Base-by-base conservation (phyloP, 2,888 invertebrate species). In the Drosophila algonquin region DNA sequence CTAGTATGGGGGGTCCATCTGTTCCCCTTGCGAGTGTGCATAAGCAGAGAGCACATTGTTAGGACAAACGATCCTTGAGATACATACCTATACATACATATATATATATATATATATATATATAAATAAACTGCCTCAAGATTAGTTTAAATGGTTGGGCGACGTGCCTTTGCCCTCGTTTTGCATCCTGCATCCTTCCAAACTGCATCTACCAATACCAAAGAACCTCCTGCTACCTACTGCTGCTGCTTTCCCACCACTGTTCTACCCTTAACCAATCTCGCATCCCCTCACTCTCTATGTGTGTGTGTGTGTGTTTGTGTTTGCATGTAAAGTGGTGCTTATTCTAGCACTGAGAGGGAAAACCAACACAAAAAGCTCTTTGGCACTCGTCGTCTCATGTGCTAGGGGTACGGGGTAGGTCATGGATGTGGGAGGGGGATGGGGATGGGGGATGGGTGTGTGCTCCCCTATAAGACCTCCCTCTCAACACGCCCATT, bases 91-190 rank as follows among this genome's bases (percentile, higher is more conserved):
- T 18, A 1, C 10, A 32, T 32, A 10, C 12, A 32, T 32, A 32
- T 32, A 79, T 81, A 81, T 81, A 81, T 1, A 18, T 18, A 18
- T 32, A 32, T 32, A 10, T 32, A 32, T 32, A 32, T 32, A 79
- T 81, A 81, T 81, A 81, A 81, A 81, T 81, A 81, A 81, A 81
- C 86, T 75, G 80, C 80, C 72, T 85, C 73, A 81, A 81, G 81
- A 81, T 81, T 81, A 81, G 86, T 85, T 85, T 81, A 81, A 81
- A 81, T 85, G 77, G 80, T 77, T 81, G 77, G 40, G 69, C 77
- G 72, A 79, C 76, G 77, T 85, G 82, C 79, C 79, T 85, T 72
- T 81, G 81, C 73, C 86, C 81, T 75, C 82, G 72, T 81, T 85
- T 72, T 57, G 44, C 61, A 8, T 64, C 61, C 64, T 54, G 51